Evolutionary conservation across 2,888 invertebrate genomes (phyloP).

Genomic region (Acrobeloides nanus): DNA sequence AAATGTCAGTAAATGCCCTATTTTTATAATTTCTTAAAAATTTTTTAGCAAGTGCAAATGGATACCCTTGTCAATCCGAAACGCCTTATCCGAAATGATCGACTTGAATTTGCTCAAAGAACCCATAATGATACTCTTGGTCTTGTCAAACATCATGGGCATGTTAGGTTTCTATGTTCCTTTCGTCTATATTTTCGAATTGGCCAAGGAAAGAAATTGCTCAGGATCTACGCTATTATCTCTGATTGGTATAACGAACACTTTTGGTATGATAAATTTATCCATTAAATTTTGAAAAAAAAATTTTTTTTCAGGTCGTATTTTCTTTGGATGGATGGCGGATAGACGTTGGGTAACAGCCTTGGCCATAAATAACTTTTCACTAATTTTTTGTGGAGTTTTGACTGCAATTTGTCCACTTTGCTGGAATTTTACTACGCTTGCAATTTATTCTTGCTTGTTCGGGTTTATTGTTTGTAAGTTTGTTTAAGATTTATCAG

Average conservation of each 20-base stretch:
- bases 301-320: constrained; percentile 52
- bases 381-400: constrained; percentile 68
- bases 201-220: constrained; percentile 31
- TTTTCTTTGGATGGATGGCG: constrained; percentile 69
- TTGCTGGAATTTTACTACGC: constrained; percentile 67
- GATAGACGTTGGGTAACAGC: constrained; percentile 63
- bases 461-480: constrained; percentile 78
- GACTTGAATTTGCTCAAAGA: constrained; percentile 61
- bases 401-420: constrained; percentile 74
- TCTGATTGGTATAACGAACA: constrained; percentile 65
- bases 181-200: constrained; percentile 66
- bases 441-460: constrained; percentile 71
- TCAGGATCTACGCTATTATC: constrained; percentile 43
- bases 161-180: constrained; percentile 91
- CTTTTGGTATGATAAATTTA: constrained; percentile 62
- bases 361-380: constrained; percentile 74
- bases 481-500: constrained; percentile 12
- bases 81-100: constrained; percentile 48
- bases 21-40: neutral
- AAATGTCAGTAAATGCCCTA: no score
- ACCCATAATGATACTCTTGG: constrained; percentile 78
- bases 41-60: constrained; percentile 36
- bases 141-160: constrained; percentile 84
- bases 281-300: constrained; percentile 1
- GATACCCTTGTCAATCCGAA: constrained; percentile 43